Percentiles rank a stretch among this genome's conserved stretches.
phyloP scores from a whole-genome alignment of 2,888 invertebrate species.

The Xiphydria camelus region DNA sequence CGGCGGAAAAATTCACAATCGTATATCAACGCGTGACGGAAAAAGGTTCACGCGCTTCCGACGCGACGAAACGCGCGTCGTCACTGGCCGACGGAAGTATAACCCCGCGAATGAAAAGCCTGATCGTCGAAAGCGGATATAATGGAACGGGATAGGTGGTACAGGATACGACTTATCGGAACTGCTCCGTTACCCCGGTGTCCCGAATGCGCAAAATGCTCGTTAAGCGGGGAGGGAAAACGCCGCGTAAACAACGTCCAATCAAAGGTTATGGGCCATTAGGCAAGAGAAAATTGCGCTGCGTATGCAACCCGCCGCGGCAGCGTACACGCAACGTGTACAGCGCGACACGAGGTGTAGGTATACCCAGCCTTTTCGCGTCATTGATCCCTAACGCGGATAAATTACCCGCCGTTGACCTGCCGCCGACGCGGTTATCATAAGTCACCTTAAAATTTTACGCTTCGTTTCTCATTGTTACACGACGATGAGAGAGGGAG shows the following conservation, averaged over 20 bases:
- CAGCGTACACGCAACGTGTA: constrained; percentile 20
- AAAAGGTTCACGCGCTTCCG: no score
- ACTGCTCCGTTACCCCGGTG: neutral
- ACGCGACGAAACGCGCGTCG: no score
- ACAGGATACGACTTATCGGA: constrained; percentile 1
- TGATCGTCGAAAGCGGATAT: no score
- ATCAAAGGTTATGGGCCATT: constrained; percentile 55
- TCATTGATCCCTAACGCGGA: constrained; percentile 44
- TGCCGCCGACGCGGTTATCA: constrained; percentile 34
- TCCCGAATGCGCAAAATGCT: neutral
- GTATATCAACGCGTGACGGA: no score
- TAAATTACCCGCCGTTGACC: constrained; percentile 35
- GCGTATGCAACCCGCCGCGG: constrained; percentile 41
- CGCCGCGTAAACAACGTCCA: constrained; percentile 47
- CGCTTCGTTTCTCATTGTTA: constrained; percentile 39
- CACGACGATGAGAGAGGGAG: no score
- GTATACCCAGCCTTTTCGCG: constrained; percentile 55
- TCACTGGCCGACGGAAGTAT: no score
- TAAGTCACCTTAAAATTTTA: constrained; percentile 44
- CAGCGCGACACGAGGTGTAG: constrained; percentile 23
- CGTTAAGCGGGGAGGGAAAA: constrained; percentile 19
- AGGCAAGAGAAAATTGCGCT: constrained; percentile 51
- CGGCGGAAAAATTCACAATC: no score
- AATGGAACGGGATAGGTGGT: no score
- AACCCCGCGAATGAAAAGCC: no score